Base-by-base conservation (phyloP, 2,113 vertebrate species). In the Plectropomus leopardus region DNA sequence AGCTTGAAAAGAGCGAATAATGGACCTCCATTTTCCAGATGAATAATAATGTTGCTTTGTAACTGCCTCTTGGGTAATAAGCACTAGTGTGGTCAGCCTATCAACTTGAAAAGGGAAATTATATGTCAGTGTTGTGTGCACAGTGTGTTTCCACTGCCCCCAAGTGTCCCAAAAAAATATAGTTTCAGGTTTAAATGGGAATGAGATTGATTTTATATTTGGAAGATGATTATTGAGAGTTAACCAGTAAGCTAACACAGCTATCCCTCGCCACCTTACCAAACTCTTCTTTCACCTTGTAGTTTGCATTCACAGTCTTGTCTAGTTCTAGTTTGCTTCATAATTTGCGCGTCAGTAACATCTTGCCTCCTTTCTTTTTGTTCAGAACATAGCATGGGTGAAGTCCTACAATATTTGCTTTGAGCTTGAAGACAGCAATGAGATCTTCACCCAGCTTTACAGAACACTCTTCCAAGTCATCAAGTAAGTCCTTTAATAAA, bases 361-460 rank as follows among this genome's bases (percentile, higher is more conserved):
- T 72, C 44, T 32, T 32, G 13, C 30, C 7, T 32, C 60, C 40
- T 78, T 28, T 86, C 26, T 77, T 42, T 72, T 24, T 80, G 26
- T 63, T 64, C 86, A 99, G 98, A 99, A 99, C 90, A 99, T 99
- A 89, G 98, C 98, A 23, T 99, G 98, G 98, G 98, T 99, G 83
- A 99, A 99, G 86, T 99, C 98, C n/a, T 99, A 99, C 74, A 99
- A 99, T 88, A 99, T 99, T 95, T 99, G 98, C 91, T 99, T 99
- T 92, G 98, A 99, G 80, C 94, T 99, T 87, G 98, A 99, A 92
- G 98, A 99, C 89, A 98, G 98, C 92, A 99, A 99, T 86, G 98
- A 99, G 93, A 99, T 99, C 87, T 99, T 99, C 94, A 99, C 98
- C 30, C 98, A 99, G 54, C 95, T 99, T 34, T 99, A 99, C 93